Conservation (phyloP, 2,797 vertebrate species). For the Iguana delicatissima region DNA sequence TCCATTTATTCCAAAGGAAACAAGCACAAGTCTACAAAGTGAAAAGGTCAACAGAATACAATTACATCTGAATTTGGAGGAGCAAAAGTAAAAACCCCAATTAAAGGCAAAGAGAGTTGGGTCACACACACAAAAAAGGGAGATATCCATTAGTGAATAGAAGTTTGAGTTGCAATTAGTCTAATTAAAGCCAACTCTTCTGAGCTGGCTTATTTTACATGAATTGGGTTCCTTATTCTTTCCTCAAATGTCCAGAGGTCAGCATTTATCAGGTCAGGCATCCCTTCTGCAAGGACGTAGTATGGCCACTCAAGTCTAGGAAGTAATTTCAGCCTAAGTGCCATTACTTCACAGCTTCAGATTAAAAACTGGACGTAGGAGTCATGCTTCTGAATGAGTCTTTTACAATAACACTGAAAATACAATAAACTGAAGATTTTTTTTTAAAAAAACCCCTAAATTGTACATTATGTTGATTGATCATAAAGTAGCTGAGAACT, state of each 20-base stretch:
- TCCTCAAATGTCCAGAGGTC: constrained; percentile 22
- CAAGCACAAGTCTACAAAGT: constrained; percentile 5
- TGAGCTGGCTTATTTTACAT: neutral
- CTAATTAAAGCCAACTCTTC: constrained; percentile 31
- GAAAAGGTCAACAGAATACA: constrained; percentile 48
- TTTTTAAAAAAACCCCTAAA: neutral
- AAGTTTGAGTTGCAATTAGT: constrained; percentile 22
- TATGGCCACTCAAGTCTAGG: neutral
- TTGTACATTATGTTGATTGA: neutral
- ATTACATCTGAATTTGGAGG: constrained; percentile 27
- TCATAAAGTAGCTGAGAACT: constrained; percentile 8
- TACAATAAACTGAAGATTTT: neutral
- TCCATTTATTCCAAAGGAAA: constrained; percentile 36
- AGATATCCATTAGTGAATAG: constrained; percentile 16
- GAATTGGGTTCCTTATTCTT: neutral
- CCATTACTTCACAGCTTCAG: neutral
- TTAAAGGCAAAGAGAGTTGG: constrained; percentile 27
- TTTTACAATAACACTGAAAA: constrained; percentile 6
- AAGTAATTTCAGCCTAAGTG: constrained; percentile 4
- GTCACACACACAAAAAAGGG: neutral
- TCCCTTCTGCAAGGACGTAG: neutral
- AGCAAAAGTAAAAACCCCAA: constrained; percentile 43
- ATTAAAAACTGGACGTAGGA: neutral
- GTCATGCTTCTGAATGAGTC: neutral
- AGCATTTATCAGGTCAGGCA: constrained; percentile 23